Evolutionary conservation across 2,797 vertebrate genomes (phyloP).

Genomic region (Sitta carolinensis): DNA sequence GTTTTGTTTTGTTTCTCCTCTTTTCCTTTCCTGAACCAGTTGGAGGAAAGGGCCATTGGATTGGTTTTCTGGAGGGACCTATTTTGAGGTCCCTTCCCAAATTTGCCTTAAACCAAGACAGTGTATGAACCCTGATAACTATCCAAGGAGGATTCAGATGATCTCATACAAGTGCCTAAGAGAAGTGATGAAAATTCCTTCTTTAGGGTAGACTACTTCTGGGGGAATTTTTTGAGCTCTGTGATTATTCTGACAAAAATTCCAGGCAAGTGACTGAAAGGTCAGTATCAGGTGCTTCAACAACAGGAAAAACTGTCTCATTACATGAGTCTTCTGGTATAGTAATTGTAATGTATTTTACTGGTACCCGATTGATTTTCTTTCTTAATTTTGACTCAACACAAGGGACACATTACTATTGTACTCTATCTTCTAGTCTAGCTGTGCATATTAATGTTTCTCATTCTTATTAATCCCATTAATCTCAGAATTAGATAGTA

Average conservation of each 20-base stretch:
- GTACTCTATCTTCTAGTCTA: neutral
- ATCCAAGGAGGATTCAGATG: neutral
- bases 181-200: neutral
- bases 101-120: no score
- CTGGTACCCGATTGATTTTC: neutral
- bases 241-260: neutral
- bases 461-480: constrained; percentile 19
- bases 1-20: no score
- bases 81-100: no score
- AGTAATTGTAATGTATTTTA: neutral
- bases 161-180: neutral
- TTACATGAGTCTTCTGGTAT: neutral
- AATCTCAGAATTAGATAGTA: constrained; percentile 17
- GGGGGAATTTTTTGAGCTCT: neutral
- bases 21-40: no score
- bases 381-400: neutral
- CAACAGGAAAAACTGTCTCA: neutral
- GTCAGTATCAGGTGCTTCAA: neutral
- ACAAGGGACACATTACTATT: neutral
- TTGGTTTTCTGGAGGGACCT: no score
- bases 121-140: neutral
- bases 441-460: neutral
- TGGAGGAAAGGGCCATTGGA: no score
- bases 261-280: neutral
- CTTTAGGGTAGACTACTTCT: neutral